A percentile compares a stretch with the other conserved stretches of the same genome.
phyloP scores from a whole-genome alignment of 2,888 invertebrate genomes.

The Carcina quercana region DNA sequence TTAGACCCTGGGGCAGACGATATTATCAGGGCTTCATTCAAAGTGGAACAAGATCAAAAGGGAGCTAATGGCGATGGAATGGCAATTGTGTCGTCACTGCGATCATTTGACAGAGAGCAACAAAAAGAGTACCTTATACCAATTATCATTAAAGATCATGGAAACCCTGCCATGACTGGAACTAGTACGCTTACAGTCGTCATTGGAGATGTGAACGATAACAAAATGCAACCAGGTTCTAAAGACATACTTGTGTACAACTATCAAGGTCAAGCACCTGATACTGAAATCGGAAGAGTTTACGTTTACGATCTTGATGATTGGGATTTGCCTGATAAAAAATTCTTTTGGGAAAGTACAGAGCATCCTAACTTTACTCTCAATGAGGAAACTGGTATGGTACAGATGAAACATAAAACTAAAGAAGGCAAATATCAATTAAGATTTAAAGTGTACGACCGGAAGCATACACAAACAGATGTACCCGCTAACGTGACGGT shows the following conservation, averaged over 20 bases:
- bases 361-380: slow-evolving; percentile 92
- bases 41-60: slow-evolving; percentile 97
- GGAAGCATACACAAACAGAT: slow-evolving; percentile 95
- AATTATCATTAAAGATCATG: slow-evolving; percentile 97
- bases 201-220: slow-evolving; percentile 98
- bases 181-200: slow-evolving; percentile 97
- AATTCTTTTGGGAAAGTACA: slow-evolving; percentile 93
- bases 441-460: slow-evolving; percentile 91
- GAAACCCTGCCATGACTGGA: slow-evolving; percentile 96
- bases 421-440: slow-evolving; percentile 89
- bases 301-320: slow-evolving; percentile 98
- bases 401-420: slow-evolving; percentile 95
- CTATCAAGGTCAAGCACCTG: slow-evolving; percentile 93
- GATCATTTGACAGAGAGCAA: slow-evolving; percentile 95
- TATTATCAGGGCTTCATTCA: slow-evolving; percentile 94
- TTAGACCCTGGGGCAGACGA: slow-evolving; percentile 96
- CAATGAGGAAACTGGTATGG: slow-evolving; percentile 94
- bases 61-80: slow-evolving; percentile 98
- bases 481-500: slow-evolving; percentile 98
- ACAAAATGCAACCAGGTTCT: slow-evolving; percentile 98
- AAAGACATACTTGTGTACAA: slow-evolving; percentile 98
- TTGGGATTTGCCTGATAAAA: slow-evolving; percentile 98
- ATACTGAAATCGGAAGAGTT: slow-evolving; percentile 94
- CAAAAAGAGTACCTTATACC: slow-evolving; percentile 98
- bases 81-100: slow-evolving; percentile 95